Evolutionary conservation across 2,113 vertebrate species (phyloP), one percentile per base, ranked within the genome.

Genomic region (Chamaetylas fuelleborni): DNA sequence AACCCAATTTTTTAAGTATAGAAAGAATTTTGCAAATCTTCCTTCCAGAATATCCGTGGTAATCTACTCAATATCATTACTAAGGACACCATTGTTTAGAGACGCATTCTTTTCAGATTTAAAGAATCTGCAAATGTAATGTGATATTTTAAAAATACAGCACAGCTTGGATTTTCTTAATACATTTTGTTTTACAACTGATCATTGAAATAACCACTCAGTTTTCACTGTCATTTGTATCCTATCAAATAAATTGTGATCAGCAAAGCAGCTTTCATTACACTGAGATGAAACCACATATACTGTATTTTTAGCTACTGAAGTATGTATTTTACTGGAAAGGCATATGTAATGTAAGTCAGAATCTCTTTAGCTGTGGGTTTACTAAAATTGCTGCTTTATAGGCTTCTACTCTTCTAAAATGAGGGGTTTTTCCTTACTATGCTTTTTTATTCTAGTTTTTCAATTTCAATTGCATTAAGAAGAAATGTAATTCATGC

Each of bases 381-480:
- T 4, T 74, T 19, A 58, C 36, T 12, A 51, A 67, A 76, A 77
- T 64, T 61, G 17, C 8, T 78, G 8, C 4, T 54, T 70, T 73
- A 54, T 43, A 66, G 26, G 18, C 17, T 86, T 2, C 22, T 61
- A 1, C 3, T 48, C 36, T 47, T 42, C 38, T 45, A 86, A 82
- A 73, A 53, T 69, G 1, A 62, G 10, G 5, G 2, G 1, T 0
- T 31, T 48, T 76, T 45, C 23, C 40, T 61, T 38, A 19, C 6
- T 71, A 19, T 5, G 1, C 7, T 57, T 83, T 8, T 29, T 78
- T 38, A 80, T 89, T n/a, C 20, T 22, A 48, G 2, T 47, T 81
- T 33, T 79, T 95, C 13, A 76, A 54, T 43, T 62, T 57, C 56
- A 24, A 10, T 50, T 50, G 6, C 36, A 54, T 58, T 86, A 76